phyloP scores from a whole-genome alignment of 2,797 vertebrate genomes.

The Brachyrhaphis roseni region DNA sequence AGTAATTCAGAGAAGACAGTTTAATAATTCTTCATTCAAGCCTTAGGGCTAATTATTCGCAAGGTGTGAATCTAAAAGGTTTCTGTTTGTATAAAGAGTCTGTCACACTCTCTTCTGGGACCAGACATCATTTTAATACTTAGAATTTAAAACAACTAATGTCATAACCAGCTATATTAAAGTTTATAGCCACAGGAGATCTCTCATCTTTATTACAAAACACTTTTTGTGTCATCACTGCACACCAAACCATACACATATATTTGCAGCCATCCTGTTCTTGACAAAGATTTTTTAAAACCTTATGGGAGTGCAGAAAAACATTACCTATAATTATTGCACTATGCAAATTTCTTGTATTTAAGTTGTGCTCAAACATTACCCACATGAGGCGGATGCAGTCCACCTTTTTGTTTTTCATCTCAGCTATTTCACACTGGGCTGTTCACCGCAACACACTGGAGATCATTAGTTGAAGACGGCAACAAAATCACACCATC shows the following conservation, averaged over 20 bases:
- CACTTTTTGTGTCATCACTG: not conserved
- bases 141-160: no score
- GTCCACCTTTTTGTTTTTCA: not conserved
- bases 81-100: no score
- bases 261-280: not conserved
- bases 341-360: not conserved
- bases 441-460: not conserved
- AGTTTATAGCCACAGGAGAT: not conserved
- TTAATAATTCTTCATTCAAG: no score
- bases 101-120: no score
- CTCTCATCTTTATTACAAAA: not conserved
- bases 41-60: no score
- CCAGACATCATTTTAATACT: no score
- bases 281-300: not conserved
- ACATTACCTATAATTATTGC: not conserved
- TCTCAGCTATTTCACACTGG: not conserved
- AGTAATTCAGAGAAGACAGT: no score
- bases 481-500: not conserved
- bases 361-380: not conserved
- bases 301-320: not conserved
- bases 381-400: not conserved
- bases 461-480: not conserved
- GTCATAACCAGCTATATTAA: not conserved
- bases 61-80: no score
- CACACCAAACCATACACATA: not conserved